phyloP scores from a whole-genome alignment of 92 coral and sea anemone genomes.

The Porites lobata region DNA sequence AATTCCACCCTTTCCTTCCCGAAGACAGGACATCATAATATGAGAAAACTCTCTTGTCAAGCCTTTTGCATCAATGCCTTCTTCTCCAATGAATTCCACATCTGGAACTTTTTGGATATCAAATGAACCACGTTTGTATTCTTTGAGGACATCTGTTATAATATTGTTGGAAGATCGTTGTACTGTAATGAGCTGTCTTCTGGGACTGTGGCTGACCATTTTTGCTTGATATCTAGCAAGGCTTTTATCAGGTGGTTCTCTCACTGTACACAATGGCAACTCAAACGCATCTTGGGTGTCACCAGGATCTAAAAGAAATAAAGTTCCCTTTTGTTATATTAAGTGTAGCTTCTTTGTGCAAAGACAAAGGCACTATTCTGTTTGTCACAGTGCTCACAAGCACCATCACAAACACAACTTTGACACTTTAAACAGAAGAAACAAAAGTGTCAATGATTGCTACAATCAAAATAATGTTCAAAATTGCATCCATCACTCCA shows the following conservation, averaged over 20 bases:
- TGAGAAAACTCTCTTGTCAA: slow-evolving; percentile 20
- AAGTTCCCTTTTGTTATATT: slow-evolving; percentile 12
- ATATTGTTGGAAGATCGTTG: slow-evolving; percentile 18
- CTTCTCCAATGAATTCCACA: slow-evolving; percentile 18
- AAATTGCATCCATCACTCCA: not conserved
- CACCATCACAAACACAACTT: not conserved
- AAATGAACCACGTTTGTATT: slow-evolving; percentile 9
- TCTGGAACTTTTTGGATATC: slow-evolving; percentile 20
- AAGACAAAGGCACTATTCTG: slow-evolving; percentile 6
- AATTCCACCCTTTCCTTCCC: slow-evolving; percentile 16
- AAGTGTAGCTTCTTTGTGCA: slow-evolving; percentile 17
- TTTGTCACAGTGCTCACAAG: slow-evolving; percentile 11
- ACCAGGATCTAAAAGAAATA: slow-evolving; percentile 14
- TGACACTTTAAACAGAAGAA: slow-evolving; percentile 1
- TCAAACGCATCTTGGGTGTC: slow-evolving; percentile 9
- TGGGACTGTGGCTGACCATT: slow-evolving; percentile 11
- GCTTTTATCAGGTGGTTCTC: slow-evolving; percentile 5
- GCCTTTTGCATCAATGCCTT: not conserved
- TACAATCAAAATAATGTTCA: not conserved
- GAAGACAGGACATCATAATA: slow-evolving; percentile 19
- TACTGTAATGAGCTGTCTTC: too few relatives aligned
- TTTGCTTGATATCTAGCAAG: slow-evolving; percentile 6
- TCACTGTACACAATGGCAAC: slow-evolving; percentile 11
- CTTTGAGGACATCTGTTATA: slow-evolving; percentile 21
- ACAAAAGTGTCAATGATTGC: slow-evolving; percentile 11